Evolutionary conservation across 2,797 vertebrate genomes (phyloP).

Genomic region (Aphelocoma californica): DNA sequence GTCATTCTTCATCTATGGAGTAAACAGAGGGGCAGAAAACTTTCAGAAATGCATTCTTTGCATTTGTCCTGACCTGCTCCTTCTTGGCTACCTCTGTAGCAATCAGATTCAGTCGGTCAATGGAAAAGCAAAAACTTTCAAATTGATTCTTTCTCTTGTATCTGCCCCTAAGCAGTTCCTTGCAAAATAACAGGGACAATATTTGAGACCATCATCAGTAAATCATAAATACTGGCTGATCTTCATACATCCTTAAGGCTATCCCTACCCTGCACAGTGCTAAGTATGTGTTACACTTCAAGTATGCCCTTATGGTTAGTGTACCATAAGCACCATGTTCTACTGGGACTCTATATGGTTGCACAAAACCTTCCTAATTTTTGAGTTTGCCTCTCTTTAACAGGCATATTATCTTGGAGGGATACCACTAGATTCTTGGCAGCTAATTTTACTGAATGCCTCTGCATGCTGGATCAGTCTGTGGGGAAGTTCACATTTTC

Average conservation of each 20-base stretch:
- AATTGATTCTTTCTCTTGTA: background rate
- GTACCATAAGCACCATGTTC: rapidly evolving
- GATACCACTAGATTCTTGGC: background rate
- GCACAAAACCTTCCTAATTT: conserved; percentile 3
- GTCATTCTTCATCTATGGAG: background rate
- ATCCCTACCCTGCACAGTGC: background rate
- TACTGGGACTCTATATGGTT: background rate
- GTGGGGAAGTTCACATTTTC: background rate
- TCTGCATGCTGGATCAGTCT: background rate
- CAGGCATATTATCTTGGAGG: background rate
- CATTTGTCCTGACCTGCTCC: background rate
- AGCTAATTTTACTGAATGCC: background rate
- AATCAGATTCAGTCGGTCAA: background rate
- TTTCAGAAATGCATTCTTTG: background rate
- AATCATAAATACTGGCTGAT: background rate
- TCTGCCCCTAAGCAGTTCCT: background rate
- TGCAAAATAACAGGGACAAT: background rate
- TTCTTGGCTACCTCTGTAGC: background rate
- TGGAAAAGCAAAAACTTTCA: background rate
- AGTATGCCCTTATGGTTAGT: background rate
- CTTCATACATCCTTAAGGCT: background rate
- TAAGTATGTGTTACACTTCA: background rate
- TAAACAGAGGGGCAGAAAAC: background rate
- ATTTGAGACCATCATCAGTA: background rate
- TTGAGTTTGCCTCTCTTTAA: background rate